Evolutionary conservation across 2,888 invertebrate species (phyloP).

Genomic region (Arrhopalites spinosus): DNA sequence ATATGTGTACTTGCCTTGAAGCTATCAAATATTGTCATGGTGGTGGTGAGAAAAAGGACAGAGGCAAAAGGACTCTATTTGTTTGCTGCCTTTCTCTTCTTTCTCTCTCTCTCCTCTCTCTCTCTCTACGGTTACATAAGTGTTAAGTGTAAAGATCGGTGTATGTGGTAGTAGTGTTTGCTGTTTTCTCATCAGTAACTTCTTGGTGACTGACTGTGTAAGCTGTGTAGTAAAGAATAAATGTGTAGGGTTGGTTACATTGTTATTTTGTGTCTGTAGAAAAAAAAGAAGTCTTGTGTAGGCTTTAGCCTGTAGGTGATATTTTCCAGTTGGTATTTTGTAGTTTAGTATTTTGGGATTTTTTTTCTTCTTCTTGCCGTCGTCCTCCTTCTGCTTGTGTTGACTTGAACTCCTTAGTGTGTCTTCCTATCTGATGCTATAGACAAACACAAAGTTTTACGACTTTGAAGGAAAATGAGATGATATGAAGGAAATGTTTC

Average conservation of each 20-base stretch:
- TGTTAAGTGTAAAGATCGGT: too few species aligned
- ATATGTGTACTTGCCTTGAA: background rate
- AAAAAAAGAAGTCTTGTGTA: background rate
- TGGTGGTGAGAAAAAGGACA: conserved; percentile 1
- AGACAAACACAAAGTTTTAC: background rate
- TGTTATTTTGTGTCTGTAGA: background rate
- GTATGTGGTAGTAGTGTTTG: too few species aligned
- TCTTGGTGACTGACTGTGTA: background rate
- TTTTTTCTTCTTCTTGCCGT: too few species aligned
- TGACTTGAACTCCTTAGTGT: too few species aligned
- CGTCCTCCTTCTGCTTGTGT: too few species aligned
- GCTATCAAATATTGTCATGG: conserved; percentile 3
- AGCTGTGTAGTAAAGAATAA: background rate
- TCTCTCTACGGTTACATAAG: too few species aligned
- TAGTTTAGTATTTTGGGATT: background rate
- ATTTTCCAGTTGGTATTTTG: conserved; percentile 1
- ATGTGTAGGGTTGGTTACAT: background rate
- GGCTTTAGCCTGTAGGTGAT: background rate
- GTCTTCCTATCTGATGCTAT: too few species aligned
- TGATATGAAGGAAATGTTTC: background rate
- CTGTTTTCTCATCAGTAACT: too few species aligned
- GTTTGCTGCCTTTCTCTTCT: background rate
- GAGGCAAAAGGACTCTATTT: background rate
- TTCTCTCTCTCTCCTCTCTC: background rate
- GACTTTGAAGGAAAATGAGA: conserved; percentile 8